phyloP scores from a whole-genome alignment of 2,888 invertebrate genomes.

The Pediacus dermestoides region DNA sequence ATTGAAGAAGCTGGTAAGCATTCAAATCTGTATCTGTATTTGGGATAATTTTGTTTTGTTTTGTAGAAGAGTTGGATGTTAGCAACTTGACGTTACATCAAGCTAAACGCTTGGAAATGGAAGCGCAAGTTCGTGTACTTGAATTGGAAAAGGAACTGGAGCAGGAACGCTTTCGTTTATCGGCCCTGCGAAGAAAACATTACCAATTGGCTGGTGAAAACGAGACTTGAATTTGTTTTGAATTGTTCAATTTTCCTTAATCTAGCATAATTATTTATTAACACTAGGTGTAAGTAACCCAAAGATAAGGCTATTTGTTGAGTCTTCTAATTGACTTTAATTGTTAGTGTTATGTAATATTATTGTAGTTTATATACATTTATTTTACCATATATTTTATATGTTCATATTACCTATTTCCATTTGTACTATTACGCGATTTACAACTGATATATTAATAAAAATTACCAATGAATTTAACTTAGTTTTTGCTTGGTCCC shows the following conservation, averaged over 20 bases:
- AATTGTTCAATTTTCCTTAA: slow-evolving; percentile 9
- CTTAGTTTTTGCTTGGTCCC: too few relatives aligned
- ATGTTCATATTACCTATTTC: slow-evolving; percentile 31
- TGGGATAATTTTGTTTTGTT: slow-evolving; percentile 14
- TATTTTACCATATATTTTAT: slow-evolving; percentile 33
- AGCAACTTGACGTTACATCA: slow-evolving; percentile 87
- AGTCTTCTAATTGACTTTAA: slow-evolving; percentile 16
- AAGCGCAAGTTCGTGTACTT: slow-evolving; percentile 90
- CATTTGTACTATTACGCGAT: slow-evolving; percentile 15
- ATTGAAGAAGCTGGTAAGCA: slow-evolving; percentile 73
- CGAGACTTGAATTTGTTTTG: slow-evolving; percentile 36
- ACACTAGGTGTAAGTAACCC: slow-evolving; percentile 22
- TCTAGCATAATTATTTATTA: slow-evolving; percentile 24
- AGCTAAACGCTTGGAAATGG: slow-evolving; percentile 95
- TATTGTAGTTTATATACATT: slow-evolving; percentile 32
- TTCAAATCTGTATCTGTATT: not conserved
- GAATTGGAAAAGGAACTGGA: slow-evolving; percentile 89
- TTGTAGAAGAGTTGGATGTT: slow-evolving; percentile 83
- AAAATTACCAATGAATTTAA: too few relatives aligned
- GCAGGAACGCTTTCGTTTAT: slow-evolving; percentile 79
- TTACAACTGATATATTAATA: slow-evolving; percentile 9
- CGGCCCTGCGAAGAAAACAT: slow-evolving; percentile 85
- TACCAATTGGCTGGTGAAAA: slow-evolving; percentile 77
- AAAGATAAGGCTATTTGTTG: slow-evolving; percentile 24
- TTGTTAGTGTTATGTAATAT: slow-evolving; percentile 28